Conservation (phyloP, 2,888 invertebrate species). For the Tetranychus piercei region DNA sequence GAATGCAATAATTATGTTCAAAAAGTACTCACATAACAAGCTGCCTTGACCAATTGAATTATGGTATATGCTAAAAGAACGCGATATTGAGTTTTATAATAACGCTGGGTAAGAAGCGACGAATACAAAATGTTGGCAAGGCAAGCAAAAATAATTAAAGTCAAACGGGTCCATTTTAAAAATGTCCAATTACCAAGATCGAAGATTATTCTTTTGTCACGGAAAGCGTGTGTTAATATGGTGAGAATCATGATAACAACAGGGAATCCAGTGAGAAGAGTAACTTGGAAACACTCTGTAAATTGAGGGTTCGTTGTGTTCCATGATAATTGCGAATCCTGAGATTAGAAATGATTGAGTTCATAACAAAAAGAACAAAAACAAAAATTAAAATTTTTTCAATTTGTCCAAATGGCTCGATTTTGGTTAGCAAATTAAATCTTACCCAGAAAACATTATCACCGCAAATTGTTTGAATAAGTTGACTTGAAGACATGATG, state of each 20-base stretch:
- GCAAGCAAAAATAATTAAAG: neutral
- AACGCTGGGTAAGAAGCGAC: neutral
- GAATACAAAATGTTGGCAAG: neutral
- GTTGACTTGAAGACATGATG: neutral
- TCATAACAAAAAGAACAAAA: too few species aligned
- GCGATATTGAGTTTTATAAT: neutral
- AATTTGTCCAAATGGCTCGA: too few species aligned
- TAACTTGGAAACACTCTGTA: neutral
- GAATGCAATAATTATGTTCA: neutral
- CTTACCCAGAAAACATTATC: neutral
- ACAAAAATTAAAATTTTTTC: too few species aligned
- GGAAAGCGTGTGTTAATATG: neutral
- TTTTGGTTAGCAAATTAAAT: too few species aligned
- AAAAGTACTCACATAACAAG: neutral
- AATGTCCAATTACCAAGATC: neutral
- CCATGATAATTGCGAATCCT: neutral
- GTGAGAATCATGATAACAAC: neutral
- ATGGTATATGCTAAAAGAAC: neutral
- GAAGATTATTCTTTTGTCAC: neutral
- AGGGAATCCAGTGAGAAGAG: neutral
- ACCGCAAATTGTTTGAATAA: neutral
- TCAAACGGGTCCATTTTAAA: neutral
- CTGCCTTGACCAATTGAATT: neutral
- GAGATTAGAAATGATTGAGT: too few species aligned
- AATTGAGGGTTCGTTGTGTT: neutral